Conservation (phyloP, 2,113 vertebrate genomes). For the Equus quagga region DNA sequence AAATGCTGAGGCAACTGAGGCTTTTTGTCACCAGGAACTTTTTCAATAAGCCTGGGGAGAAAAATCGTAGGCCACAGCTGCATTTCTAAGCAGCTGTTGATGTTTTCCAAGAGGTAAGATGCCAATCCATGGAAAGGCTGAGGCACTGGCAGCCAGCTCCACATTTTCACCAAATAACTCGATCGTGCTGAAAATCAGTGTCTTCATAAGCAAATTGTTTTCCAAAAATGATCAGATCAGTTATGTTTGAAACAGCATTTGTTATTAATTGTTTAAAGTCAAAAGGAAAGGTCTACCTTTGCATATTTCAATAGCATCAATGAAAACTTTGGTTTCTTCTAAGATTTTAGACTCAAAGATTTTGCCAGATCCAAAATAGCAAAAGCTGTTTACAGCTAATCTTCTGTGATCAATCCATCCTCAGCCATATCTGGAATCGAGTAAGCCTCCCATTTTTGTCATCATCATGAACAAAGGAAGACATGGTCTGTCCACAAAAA, state of each 20-base stretch:
- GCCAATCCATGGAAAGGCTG: slow-evolving; percentile 97
- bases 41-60: slow-evolving; percentile 90
- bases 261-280: slow-evolving; percentile 96
- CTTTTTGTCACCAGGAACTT: slow-evolving; percentile 91
- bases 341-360: slow-evolving; percentile 95
- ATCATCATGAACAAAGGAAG: slow-evolving; percentile 97
- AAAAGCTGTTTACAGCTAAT: slow-evolving; percentile 96
- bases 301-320: slow-evolving; percentile 94
- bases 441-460: slow-evolving; percentile 99
- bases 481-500: slow-evolving; percentile 97
- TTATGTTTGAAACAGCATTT: slow-evolving; percentile 98
- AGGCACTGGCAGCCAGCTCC: slow-evolving; percentile 95
- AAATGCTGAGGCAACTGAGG: slow-evolving; percentile 94
- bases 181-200: slow-evolving; percentile 96
- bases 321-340: slow-evolving; percentile 95
- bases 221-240: slow-evolving; percentile 96
- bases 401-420: slow-evolving; percentile 97
- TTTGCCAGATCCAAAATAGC: slow-evolving; percentile 93
- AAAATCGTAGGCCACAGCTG: slow-evolving; percentile 95
- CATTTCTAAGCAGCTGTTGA: slow-evolving; percentile 96
- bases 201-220: slow-evolving; percentile 97
- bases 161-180: slow-evolving; percentile 98
- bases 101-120: slow-evolving; percentile 97
- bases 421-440: slow-evolving; percentile 96
- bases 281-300: slow-evolving; percentile 95